Evolutionary conservation across 2,797 vertebrate species (phyloP).

Genomic region (Carduelis carduelis): DNA sequence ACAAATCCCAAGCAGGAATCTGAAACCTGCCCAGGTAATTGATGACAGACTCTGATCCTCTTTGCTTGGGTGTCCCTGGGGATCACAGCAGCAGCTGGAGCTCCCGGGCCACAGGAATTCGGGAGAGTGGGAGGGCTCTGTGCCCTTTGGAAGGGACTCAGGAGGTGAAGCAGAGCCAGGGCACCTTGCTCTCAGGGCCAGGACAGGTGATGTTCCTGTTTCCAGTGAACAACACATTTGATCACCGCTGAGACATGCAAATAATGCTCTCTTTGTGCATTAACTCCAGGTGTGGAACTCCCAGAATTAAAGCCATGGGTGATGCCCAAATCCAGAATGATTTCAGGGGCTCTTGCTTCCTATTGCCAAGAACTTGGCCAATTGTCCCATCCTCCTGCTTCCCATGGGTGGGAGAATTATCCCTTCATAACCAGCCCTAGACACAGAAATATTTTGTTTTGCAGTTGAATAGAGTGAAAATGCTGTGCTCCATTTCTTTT

Average conservation of each 20-base stretch:
- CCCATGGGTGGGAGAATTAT: neutral
- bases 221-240: neutral
- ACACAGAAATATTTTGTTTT: neutral
- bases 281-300: neutral
- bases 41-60: accelerated
- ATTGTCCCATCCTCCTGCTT: neutral
- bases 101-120: accelerated
- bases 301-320: neutral
- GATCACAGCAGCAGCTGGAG: neutral
- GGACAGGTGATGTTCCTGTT: neutral
- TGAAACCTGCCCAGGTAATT: neutral
- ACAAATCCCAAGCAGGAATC: neutral
- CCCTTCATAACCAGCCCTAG: neutral
- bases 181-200: neutral
- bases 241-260: neutral
- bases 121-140: neutral
- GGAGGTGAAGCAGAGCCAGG: neutral
- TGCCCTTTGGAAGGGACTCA: neutral
- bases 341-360: neutral
- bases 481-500: neutral
- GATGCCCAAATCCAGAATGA: neutral
- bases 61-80: neutral
- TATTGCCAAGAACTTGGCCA: neutral
- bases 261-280: neutral
- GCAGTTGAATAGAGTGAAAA: neutral